Base-by-base conservation (phyloP, 2,888 invertebrate species). In the Hirtodrosophila duncani region DNA sequence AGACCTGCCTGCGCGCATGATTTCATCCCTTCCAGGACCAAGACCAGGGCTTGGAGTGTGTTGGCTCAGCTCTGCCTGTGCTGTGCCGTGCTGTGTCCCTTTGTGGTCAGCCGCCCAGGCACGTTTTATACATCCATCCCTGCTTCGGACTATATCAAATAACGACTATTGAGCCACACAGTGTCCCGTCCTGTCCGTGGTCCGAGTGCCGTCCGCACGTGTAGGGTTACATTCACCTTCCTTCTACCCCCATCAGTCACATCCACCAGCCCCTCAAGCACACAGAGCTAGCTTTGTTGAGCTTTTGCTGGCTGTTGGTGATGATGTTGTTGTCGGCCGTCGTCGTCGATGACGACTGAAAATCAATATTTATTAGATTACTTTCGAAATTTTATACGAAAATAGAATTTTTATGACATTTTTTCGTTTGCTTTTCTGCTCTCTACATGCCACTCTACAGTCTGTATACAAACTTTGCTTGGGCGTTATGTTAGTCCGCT, bases 351-450 rank as follows among this genome's bases (percentile, higher is more conserved):
- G 83, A 82, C 81, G 83, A 79, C 74, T 81, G 82, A 84, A 83
- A 83, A 83, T 84, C 84, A 84, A 83, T 83, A 83, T 83, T 83
- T 83, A 84, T 84, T 83, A 82, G 78, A 84, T 83, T 83, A 79
- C 72, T 83, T 83, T 82, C 64, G 66, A 82, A 82, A 72, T 78
- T 75, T 67, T 78, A 66, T 67, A 67, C 77, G 67, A 68, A 64
- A 72, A 67, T 67, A 70, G 66, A 69, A 75, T 78, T 80, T 71
- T 71, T 69, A 80, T 75, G 79, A 64, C 67, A 66, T 63, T 67
- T 63, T 61, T 58, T 57, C 24, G 13, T 53, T 41, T 18, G 16
- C 27, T 17, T 33, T 26, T 9, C 33, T 31, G 52, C 42, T 44
- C 45, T 30, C 30, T 31, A 4, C n/a, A 13, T 5, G 10, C 37